Base-by-base conservation (phyloP, 2,797 vertebrate species). In the Alouatta caraya region DNA sequence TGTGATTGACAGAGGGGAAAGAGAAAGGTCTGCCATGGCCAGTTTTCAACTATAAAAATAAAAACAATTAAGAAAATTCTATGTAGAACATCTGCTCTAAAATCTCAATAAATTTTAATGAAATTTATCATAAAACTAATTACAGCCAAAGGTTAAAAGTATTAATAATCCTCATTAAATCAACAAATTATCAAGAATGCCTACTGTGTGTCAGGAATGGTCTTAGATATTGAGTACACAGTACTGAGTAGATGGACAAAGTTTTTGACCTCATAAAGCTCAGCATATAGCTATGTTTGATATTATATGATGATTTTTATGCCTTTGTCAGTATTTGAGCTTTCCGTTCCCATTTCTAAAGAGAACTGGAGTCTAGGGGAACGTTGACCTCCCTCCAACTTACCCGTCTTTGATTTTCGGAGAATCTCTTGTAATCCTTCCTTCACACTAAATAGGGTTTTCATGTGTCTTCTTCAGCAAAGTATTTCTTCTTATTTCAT, bases 401-500 rank as follows among this genome's bases (percentile, higher is more conserved):
- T 75, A 30, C 9, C 2, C 17, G 13, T 61, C 39, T 80, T 48
- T 73, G 28, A 75, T 14, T 88, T 87, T 59, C 24, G 14, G 81
- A 21, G 37, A 46, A 83, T 15, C 5, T 83, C 70, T 79, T 59
- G 1, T 52, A 61, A 88, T 79, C 22, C 4, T 19, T 42, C 64
- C 2, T 82, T 28, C 48, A 44, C 2, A 57, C 4, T 28, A 88
- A 37, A 15, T 72, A 33, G 26, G 2, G 6, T 15, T 89, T 90
- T 84, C 24, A 13, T 80, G 44, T 55, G 2, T 89, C 26, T 28
- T 94, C 12, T 75, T 87, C 9, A 44, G 8, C 19, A 52, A 21
- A 67, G 1, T 82, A 42, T 93, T 95, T 94, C 10, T 75, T 93
- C 64, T 87, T 21, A 92, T 50, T 64, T 96, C 75, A 85, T 46